Evolutionary conservation across 2,888 invertebrate species (phyloP), one percentile per base, ranked within the genome.

Genomic region (Spisula solida): DNA sequence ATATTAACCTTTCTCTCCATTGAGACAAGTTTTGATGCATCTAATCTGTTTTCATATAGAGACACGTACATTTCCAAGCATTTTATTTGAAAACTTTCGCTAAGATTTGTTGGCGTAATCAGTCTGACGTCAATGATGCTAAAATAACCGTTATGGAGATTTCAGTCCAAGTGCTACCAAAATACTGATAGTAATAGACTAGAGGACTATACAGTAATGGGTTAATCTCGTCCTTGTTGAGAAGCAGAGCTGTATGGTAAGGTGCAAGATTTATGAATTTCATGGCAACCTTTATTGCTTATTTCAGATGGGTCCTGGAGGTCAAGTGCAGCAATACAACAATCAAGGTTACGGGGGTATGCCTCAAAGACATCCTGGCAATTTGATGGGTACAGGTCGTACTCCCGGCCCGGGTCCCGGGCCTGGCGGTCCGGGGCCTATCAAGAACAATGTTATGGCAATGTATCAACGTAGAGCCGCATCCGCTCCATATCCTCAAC

Each of bases 401-500:
- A 95, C 94, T 0, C 94, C 95, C 10, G 95, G 94, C 2, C 94
- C 94, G 5, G 95, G 94, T 12, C 94, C 94, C 6, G 94, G 94
- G 34, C 94, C 93, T 20, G 91, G 88, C 8, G 94, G 94, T n/a
- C 94, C 93, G 16, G 91, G 88, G 8, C 92, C 92, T 2, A 92
- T 92, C 81, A 92, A 92, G 88, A 92, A 91, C 85, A 91, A 92
- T 51, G 93, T 94, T 93, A 92, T 91, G 55, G 88, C 56, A 79
- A 94, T 94, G 93, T 93, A 94, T 85, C 93, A 92, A 86, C 86
- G 94, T 34, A 97, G 98, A 95, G 97, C 98, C 97, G 97, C 98
- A 82, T 98, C 99, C 0, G 91, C 91, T 10, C 93, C 93, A 1
- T 99, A 99, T 97, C 98, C 98, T 20, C 98, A 98, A 88, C 98